phyloP scores from a whole-genome alignment of 2,113 vertebrate genomes.

The Vulpes ferrilata region DNA sequence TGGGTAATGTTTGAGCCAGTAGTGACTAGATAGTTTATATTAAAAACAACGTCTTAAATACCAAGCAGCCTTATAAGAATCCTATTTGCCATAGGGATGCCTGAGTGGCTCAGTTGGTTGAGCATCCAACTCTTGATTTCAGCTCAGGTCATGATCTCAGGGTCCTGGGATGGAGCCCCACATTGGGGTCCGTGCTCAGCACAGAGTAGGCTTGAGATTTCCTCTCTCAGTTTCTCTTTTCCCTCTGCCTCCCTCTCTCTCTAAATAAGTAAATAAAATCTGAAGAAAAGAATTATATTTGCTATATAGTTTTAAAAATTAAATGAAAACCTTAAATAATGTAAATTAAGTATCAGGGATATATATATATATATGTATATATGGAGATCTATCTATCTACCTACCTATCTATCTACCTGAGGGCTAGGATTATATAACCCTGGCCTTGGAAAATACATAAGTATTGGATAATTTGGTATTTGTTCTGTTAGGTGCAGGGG shows the following conservation, averaged over 20 bases:
- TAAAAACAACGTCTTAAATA: slow-evolving; percentile 28
- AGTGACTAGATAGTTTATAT: not conserved
- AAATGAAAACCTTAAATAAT: not conserved
- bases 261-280: no score
- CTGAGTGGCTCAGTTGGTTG: not conserved
- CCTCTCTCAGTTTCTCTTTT: no score
- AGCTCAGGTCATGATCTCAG: no score
- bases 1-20: not conserved
- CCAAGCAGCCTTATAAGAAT: not conserved
- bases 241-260: no score
- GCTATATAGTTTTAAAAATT: not conserved
- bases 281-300: not conserved
- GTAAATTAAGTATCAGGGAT: not conserved
- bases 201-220: no score
- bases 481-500: not conserved
- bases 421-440: not conserved
- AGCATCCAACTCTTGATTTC: no score
- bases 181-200: no score
- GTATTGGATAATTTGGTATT: not conserved
- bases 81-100: not conserved
- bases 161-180: no score
- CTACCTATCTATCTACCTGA: not conserved
- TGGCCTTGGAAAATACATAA: not conserved
- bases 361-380: not conserved
- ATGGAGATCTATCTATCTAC: no score